These are phyloP conservation scores for Eurytoma adleriae DNA, from an alignment of 2,888 invertebrate genomes.

Conservation along the genomic window DNA sequence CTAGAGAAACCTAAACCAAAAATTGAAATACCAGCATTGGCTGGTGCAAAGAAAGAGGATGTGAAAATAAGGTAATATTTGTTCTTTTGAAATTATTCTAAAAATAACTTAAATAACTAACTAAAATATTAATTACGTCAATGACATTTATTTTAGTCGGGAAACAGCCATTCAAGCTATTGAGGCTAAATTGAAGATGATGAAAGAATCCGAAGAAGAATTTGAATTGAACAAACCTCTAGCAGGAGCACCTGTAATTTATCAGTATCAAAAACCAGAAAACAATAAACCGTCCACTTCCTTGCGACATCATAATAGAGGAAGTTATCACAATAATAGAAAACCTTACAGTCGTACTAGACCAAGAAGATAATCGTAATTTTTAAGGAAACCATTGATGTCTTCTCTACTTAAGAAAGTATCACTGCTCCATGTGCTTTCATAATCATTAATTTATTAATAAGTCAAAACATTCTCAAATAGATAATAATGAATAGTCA, in stretches of 20 bases:
- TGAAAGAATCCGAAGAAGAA: slow-evolving; percentile 84
- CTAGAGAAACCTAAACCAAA: slow-evolving; percentile 86
- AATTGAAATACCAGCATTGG: slow-evolving; percentile 86
- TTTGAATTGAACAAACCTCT: slow-evolving; percentile 86
- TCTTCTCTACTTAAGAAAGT: slow-evolving; percentile 37
- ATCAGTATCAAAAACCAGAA: slow-evolving; percentile 81
- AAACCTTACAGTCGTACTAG: slow-evolving; percentile 72
- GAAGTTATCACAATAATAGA: slow-evolving; percentile 67
- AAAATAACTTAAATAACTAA: slow-evolving; percentile 9
- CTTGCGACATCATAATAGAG: slow-evolving; percentile 65
- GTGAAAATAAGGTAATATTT: slow-evolving; percentile 77
- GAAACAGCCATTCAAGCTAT: slow-evolving; percentile 91
- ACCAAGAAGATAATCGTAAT: slow-evolving; percentile 71
- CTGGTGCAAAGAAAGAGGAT: slow-evolving; percentile 79
- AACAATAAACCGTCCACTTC: slow-evolving; percentile 73
- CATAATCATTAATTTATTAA: slow-evolving; percentile 49
- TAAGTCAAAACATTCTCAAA: slow-evolving; percentile 37
- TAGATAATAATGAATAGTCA: slow-evolving; percentile 11
- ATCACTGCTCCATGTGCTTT: slow-evolving; percentile 48
- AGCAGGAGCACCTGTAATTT: slow-evolving; percentile 82
- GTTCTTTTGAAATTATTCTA: slow-evolving; percentile 9
- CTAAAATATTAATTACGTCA: slow-evolving; percentile 27
- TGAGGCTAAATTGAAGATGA: slow-evolving; percentile 89
- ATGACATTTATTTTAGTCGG: slow-evolving; percentile 77
- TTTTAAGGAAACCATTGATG: slow-evolving; percentile 40